These are phyloP conservation scores for Pachycephus smyrnensis DNA, from an alignment of 2,888 invertebrate genomes.

Conservation along the genomic window DNA sequence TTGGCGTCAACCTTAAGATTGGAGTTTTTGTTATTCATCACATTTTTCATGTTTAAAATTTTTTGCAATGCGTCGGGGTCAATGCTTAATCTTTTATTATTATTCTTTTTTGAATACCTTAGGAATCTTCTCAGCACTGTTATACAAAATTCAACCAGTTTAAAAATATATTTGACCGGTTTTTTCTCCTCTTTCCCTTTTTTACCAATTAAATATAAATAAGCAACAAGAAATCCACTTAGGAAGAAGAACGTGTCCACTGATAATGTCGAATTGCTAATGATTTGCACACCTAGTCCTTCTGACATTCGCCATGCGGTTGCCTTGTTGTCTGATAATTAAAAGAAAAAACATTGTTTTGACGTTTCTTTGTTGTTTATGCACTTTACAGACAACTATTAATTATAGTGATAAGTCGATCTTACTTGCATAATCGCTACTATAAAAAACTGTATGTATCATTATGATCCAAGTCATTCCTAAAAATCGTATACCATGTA, in stretches of 20 bases:
- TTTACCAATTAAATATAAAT: slow-evolving; percentile 44
- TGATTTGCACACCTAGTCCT: slow-evolving; percentile 59
- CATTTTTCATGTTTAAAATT: not conserved
- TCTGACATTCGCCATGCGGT: slow-evolving; percentile 59
- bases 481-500: slow-evolving; percentile 70
- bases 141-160: slow-evolving; percentile 38
- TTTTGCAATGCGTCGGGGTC: not conserved
- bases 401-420: not conserved
- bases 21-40: not conserved
- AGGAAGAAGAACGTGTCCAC: slow-evolving; percentile 69
- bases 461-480: slow-evolving; percentile 72
- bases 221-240: slow-evolving; percentile 58
- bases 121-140: slow-evolving; percentile 62
- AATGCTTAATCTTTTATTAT: not conserved
- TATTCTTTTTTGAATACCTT: slow-evolving; percentile 51
- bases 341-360: not conserved
- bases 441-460: slow-evolving; percentile 68
- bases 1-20: slow-evolving; percentile 65
- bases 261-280: slow-evolving; percentile 67
- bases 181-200: slow-evolving; percentile 33
- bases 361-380: not conserved
- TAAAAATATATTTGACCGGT: slow-evolving; percentile 29
- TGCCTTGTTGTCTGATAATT: slow-evolving; percentile 58
- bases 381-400: not conserved
- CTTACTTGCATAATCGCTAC: slow-evolving; percentile 60